phyloP scores from a whole-genome alignment of 2,113 vertebrate genomes.

The Urocitellus parryii region DNA sequence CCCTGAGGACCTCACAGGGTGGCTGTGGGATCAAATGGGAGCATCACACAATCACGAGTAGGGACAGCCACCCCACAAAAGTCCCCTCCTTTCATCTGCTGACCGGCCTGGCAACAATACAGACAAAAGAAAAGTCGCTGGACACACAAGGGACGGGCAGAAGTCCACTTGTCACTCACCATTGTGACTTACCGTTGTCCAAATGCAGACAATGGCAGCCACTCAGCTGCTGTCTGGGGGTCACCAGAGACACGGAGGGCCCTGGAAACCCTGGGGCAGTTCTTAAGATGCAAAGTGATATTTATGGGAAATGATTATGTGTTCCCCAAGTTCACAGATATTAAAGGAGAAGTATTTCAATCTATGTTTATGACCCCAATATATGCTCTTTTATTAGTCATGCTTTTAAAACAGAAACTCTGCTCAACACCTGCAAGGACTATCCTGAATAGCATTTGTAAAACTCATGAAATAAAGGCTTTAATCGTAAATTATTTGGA shows the following conservation, averaged over 20 bases:
- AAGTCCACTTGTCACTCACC: accelerated
- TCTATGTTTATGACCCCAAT: constrained; percentile 7
- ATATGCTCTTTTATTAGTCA: neutral
- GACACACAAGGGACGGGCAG: neutral
- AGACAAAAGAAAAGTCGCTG: neutral
- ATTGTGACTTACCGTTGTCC: neutral
- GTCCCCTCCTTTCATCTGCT: neutral
- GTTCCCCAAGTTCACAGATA: constrained; percentile 6
- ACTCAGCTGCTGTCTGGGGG: accelerated
- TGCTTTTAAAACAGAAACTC: neutral
- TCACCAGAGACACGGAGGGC: accelerated
- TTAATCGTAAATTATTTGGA: neutral
- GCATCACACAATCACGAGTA: accelerated
- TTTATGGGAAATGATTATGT: constrained; percentile 23
- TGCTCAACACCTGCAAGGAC: neutral
- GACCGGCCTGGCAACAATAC: neutral
- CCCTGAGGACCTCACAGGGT: accelerated
- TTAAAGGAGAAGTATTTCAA: neutral
- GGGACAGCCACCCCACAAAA: neutral
- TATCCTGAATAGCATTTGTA: neutral
- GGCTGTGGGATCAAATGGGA: neutral
- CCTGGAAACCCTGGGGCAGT: accelerated
- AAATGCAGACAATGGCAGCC: accelerated
- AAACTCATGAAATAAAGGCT: neutral
- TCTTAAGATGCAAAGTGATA: neutral